A percentile compares a stretch with the other conserved stretches of the same genome.
Conservation (phyloP, 2,113 vertebrate genomes). For the Barbus barbus region DNA sequence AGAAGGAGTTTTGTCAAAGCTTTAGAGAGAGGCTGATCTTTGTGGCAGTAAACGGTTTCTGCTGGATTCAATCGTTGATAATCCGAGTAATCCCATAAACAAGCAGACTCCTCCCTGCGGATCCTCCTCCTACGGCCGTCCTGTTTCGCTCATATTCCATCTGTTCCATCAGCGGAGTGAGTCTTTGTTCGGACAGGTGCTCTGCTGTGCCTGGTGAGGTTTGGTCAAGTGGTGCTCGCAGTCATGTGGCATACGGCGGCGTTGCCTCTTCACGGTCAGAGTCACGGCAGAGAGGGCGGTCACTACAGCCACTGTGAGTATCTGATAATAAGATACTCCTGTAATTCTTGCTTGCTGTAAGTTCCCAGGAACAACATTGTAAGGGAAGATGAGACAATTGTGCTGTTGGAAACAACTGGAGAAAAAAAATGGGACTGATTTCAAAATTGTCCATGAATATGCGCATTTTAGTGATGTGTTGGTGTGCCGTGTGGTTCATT, state of each 20-base stretch:
- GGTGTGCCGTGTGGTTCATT: neutral
- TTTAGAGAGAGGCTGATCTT: constrained; percentile 52
- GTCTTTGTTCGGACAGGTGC: too few relatives aligned
- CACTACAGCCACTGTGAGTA: constrained; percentile 69
- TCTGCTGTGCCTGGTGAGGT: neutral
- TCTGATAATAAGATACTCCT: neutral
- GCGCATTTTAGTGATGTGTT: neutral
- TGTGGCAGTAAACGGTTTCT: constrained; percentile 67
- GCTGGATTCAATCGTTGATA: constrained; percentile 75
- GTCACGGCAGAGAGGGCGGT: constrained; percentile 59
- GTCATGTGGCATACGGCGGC: constrained; percentile 69
- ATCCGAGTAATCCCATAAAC: constrained; percentile 78
- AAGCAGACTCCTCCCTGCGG: constrained; percentile 61
- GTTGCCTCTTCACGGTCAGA: constrained; percentile 61
- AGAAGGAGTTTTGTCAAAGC: constrained; percentile 5
- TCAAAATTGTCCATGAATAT: neutral
- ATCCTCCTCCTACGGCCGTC: constrained; percentile 31
- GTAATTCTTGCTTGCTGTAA: neutral
- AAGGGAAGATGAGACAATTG: neutral
- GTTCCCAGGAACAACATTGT: neutral
- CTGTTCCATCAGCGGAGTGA: constrained; percentile 42
- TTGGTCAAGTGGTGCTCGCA: constrained; percentile 10
- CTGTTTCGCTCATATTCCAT: constrained; percentile 40
- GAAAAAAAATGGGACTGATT: neutral
- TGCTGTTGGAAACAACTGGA: neutral